phyloP scores from a whole-genome alignment of 2,797 vertebrate genomes.

The Orientallactaga sibirica region DNA sequence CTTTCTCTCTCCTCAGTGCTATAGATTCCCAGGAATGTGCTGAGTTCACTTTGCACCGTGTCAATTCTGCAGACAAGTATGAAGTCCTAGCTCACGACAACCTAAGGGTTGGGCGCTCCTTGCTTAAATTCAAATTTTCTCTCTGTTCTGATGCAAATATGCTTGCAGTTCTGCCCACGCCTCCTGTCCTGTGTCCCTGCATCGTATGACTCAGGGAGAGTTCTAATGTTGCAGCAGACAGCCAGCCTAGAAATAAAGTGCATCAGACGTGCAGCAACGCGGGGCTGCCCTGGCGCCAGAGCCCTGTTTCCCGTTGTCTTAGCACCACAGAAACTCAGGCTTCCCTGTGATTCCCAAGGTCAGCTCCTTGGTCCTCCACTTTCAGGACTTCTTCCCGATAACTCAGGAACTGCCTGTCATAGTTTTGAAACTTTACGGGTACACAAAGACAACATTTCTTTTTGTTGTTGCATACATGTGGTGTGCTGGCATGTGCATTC shows the following conservation, averaged over 20 bases:
- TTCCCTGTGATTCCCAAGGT: neutral
- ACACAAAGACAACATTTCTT: neutral
- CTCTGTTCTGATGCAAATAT: constrained; percentile 1
- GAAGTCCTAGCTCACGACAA: neutral
- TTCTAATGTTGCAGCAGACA: neutral
- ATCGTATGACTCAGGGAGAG: neutral
- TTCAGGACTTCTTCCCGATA: neutral
- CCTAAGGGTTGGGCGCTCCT: neutral
- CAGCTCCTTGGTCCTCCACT: neutral
- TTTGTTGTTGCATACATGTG: too few species aligned
- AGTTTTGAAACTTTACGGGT: neutral
- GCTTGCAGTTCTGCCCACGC: neutral
- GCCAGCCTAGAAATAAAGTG: neutral
- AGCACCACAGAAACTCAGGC: neutral
- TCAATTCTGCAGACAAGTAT: neutral
- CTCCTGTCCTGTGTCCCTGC: neutral
- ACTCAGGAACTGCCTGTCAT: neutral
- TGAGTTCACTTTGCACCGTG: neutral
- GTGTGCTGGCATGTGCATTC: too few species aligned
- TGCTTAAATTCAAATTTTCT: neutral
- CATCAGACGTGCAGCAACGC: neutral
- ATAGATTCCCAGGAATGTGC: neutral
- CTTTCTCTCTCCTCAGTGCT: neutral
- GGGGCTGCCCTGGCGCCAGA: neutral
- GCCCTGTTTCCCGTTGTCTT: neutral